These are phyloP conservation scores for Craniophora ligustri DNA, from an alignment of 2,888 invertebrate species.

Conservation along the genomic window DNA sequence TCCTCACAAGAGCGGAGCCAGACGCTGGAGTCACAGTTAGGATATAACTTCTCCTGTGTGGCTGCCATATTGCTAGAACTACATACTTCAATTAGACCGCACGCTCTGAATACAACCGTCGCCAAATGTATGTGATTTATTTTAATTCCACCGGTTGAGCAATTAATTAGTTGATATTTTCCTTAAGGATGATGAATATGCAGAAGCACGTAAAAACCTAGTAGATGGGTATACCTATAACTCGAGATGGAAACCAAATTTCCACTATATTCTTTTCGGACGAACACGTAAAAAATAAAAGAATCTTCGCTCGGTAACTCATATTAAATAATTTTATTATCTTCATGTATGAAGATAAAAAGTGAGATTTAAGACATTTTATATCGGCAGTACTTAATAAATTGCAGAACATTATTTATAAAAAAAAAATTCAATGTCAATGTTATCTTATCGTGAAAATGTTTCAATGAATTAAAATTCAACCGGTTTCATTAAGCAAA, in stretches of 20 bases:
- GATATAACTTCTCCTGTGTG: slow-evolving; percentile 77
- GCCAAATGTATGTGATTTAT: slow-evolving; percentile 11
- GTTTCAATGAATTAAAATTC: slow-evolving; percentile 36
- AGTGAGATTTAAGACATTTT: too few relatives aligned
- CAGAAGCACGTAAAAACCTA: too few relatives aligned
- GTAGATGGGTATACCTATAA: too few relatives aligned
- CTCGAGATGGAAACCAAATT: too few relatives aligned
- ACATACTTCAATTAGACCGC: slow-evolving; percentile 34
- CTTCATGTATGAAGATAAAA: too few relatives aligned
- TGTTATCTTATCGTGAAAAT: slow-evolving; percentile 7
- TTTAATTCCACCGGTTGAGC: slow-evolving; percentile 34
- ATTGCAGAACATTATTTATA: not conserved
- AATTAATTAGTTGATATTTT: slow-evolving; percentile 15
- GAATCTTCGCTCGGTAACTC: too few relatives aligned
- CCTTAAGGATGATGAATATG: not conserved
- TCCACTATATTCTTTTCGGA: too few relatives aligned
- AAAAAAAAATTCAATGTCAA: not conserved
- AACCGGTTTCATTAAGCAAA: slow-evolving; percentile 31
- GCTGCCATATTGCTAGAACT: slow-evolving; percentile 66
- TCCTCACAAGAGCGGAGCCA: slow-evolving; percentile 94
- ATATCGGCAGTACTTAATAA: too few relatives aligned
- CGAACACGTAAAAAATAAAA: too few relatives aligned
- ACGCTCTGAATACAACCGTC: slow-evolving; percentile 12
- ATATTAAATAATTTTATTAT: too few relatives aligned
- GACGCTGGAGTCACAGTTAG: slow-evolving; percentile 92